phyloP scores from a whole-genome alignment of 30 jellyfish, hydroid and myxozoan species.

The Aurelia aurita complex sp. Pacific region DNA sequence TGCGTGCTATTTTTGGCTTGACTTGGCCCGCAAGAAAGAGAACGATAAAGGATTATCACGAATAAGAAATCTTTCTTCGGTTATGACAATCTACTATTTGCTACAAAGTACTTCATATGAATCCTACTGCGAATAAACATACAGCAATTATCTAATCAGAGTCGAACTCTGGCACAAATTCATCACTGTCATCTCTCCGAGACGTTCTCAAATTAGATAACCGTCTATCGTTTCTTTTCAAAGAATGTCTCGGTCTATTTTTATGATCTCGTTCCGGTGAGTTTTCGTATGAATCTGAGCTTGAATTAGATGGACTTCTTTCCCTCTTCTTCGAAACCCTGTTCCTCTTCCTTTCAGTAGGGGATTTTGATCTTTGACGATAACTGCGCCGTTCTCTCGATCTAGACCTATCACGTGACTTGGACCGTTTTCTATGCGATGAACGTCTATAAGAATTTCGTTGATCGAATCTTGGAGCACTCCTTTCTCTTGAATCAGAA shows the following conservation, averaged over 20 bases:
- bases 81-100: too few relatives aligned
- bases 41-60: too few relatives aligned
- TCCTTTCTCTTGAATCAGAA: slow-evolving; percentile 27
- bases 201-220: background rate
- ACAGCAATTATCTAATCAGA: slow-evolving; percentile 15
- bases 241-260: background rate
- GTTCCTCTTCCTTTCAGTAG: slow-evolving; percentile 10
- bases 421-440: slow-evolving; percentile 17
- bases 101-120: too few relatives aligned
- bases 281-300: background rate
- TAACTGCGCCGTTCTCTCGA: slow-evolving; percentile 26
- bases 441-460: background rate
- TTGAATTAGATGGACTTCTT: slow-evolving; percentile 12
- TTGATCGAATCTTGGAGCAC: slow-evolving; percentile 1
- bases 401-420: slow-evolving; percentile 34
- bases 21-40: too few relatives aligned
- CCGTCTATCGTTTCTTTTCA: background rate
- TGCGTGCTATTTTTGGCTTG: too few relatives aligned
- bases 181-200: background rate
- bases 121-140: too few relatives aligned
- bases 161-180: slow-evolving; percentile 57
- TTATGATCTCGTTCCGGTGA: slow-evolving; percentile 11
- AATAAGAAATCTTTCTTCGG: too few relatives aligned
- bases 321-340: background rate
- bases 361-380: slow-evolving; percentile 18